Evolutionary conservation across 2,797 vertebrate species (phyloP).

Genomic region (Pristis pectinata): DNA sequence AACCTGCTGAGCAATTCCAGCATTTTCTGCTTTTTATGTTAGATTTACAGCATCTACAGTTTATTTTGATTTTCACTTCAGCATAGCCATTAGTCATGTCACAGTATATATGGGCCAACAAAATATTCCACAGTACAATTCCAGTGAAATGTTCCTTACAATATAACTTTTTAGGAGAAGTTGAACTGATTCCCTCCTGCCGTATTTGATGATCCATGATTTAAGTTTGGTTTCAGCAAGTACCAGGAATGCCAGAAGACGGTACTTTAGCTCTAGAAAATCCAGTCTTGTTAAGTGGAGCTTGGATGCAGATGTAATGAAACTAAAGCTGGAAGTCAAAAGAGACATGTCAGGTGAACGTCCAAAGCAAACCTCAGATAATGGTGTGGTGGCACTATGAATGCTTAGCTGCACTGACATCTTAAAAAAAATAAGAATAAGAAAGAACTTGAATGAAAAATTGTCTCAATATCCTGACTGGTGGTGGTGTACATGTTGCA

Average conservation of each 20-base stretch:
- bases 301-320: constrained; percentile 84
- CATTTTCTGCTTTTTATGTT: no score
- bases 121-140: background rate
- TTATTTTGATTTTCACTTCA: no score
- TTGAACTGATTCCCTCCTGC: constrained; percentile 86
- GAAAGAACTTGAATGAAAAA: background rate
- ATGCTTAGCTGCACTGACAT: background rate
- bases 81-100: no score
- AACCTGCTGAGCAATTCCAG: no score
- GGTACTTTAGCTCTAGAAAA: constrained; percentile 96
- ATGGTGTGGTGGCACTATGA: background rate
- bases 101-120: no score
- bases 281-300: constrained; percentile 93
- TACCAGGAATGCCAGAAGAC: constrained; percentile 84
- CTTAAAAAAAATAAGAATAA: background rate
- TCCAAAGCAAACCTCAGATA: background rate
- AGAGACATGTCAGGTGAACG: background rate
- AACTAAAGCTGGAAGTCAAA: constrained; percentile 73
- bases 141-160: constrained; percentile 61
- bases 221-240: constrained; percentile 95
- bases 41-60: no score
- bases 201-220: constrained; percentile 98
- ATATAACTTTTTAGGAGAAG: constrained; percentile 85
- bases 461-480: no score
- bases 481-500: no score